phyloP scores from a whole-genome alignment of 2,888 invertebrate species.

The Seira ritae region DNA sequence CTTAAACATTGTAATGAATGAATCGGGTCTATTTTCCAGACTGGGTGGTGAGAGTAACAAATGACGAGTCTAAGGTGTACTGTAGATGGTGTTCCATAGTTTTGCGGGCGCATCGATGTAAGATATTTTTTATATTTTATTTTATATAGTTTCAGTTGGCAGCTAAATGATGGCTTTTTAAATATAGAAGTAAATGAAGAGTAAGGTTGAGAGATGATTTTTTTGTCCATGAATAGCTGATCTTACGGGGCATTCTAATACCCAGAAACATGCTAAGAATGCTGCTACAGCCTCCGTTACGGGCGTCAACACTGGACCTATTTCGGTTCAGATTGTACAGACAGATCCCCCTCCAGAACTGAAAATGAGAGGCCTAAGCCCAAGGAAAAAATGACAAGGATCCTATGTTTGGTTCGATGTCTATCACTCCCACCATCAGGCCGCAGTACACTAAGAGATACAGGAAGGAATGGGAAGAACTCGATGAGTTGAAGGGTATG shows the following conservation, averaged over 20 bases:
- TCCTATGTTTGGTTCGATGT: constrained; percentile 40
- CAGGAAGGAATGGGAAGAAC: constrained; percentile 67
- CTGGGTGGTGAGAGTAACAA: constrained; percentile 69
- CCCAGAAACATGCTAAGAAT: constrained; percentile 67
- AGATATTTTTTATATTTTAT: background rate
- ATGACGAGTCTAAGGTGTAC: constrained; percentile 67
- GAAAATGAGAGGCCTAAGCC: constrained; percentile 29
- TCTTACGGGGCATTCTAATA: constrained; percentile 58
- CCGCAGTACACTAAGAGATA: constrained; percentile 59
- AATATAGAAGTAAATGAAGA: constrained; percentile 2
- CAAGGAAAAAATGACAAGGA: constrained; percentile 39
- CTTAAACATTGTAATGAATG: background rate
- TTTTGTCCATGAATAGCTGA: constrained; percentile 50
- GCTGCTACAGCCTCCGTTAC: constrained; percentile 55
- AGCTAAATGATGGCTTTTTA: background rate
- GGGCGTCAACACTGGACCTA: constrained; percentile 58
- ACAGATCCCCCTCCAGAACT: constrained; percentile 40
- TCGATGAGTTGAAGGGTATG: constrained; percentile 67
- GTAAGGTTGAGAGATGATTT: too few relatives aligned
- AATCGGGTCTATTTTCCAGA: constrained; percentile 46
- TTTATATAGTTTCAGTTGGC: background rate
- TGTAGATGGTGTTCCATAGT: constrained; percentile 69
- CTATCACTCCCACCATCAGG: background rate
- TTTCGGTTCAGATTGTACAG: constrained; percentile 67
- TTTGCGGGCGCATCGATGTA: constrained; percentile 65